These are phyloP conservation scores for Phrynosoma platyrhinos DNA, from an alignment of 2,113 vertebrate species.

Conservation along the genomic window DNA sequence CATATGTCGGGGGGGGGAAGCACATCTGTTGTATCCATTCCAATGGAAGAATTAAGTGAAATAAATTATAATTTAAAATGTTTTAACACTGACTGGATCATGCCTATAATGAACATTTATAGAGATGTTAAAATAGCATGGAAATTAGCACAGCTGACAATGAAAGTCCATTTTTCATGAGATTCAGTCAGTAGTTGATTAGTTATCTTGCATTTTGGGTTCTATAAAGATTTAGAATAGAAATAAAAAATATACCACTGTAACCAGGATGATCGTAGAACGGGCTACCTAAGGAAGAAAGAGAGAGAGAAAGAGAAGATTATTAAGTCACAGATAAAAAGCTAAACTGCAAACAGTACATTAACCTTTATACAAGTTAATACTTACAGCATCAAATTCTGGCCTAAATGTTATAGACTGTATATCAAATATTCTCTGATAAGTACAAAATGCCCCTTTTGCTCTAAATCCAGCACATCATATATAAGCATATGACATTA, in stretches of 20 bases:
- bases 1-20: not conserved
- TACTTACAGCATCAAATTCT: not conserved
- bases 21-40: not conserved
- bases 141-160: conserved; percentile 62
- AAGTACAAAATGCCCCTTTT: not conserved
- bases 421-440: not conserved
- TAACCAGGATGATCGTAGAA: conserved; percentile 81
- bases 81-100: not conserved
- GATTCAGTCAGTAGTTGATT: conserved; percentile 58
- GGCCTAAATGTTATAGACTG: not conserved
- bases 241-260: conserved; percentile 79
- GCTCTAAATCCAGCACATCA: not conserved
- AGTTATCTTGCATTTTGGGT: conserved; percentile 16
- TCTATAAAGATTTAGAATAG: conserved; percentile 56
- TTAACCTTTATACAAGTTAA: conserved; percentile 6
- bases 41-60: not conserved
- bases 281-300: conserved; percentile 77
- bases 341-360: not conserved
- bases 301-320: conserved; percentile 45
- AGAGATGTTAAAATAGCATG: conserved; percentile 29
- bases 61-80: not conserved
- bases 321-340: not conserved
- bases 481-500: no score
- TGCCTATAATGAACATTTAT: not conserved
- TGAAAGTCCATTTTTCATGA: conserved; percentile 59